These are phyloP conservation scores for Garra rufa DNA, from an alignment of 2,113 vertebrate genomes.

Conservation along the genomic window DNA sequence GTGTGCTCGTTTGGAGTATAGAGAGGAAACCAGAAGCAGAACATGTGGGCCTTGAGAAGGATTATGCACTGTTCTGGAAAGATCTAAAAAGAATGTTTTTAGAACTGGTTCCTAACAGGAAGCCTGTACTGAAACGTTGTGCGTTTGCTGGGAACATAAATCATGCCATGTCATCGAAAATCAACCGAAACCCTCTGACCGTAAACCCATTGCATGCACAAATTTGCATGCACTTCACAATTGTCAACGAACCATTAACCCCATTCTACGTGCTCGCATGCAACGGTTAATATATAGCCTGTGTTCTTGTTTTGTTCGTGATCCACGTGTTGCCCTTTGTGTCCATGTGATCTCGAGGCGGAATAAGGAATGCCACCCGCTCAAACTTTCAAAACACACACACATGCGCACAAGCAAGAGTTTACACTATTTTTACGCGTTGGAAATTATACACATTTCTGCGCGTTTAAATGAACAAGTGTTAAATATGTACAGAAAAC, in stretches of 20 bases:
- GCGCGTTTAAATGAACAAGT: background rate
- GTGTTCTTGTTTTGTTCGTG: conserved; percentile 30
- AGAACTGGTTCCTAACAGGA: too few relatives aligned
- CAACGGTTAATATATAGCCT: conserved; percentile 43
- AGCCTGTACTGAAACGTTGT: too few relatives aligned
- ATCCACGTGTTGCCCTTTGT: conserved; percentile 43
- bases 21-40: conserved; percentile 23
- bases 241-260: conserved; percentile 23
- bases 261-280: background rate
- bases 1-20: background rate
- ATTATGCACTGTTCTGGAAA: background rate
- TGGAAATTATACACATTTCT: background rate
- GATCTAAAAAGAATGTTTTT: background rate
- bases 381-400: background rate
- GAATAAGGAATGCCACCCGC: background rate
- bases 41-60: background rate
- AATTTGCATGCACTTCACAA: conserved; percentile 4
- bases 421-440: background rate
- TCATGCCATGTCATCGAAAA: background rate
- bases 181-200: background rate
- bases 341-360: conserved; percentile 5
- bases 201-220: background rate
- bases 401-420: background rate
- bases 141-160: background rate
- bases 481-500: background rate